These are phyloP conservation scores for Callionymus lyra DNA, from an alignment of 2,113 vertebrate species.

Conservation along the genomic window DNA sequence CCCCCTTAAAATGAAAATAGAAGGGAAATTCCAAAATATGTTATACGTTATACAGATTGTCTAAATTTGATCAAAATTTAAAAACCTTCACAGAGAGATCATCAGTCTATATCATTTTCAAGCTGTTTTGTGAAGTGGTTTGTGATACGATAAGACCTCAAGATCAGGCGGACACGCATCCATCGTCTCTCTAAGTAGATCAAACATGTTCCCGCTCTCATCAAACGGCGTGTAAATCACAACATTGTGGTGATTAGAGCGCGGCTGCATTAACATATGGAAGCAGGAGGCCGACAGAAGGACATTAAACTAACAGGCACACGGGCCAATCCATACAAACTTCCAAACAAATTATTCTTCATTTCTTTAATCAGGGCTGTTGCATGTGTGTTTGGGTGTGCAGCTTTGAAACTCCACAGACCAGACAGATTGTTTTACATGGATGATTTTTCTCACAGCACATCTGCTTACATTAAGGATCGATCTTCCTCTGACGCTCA, in stretches of 20 bases:
- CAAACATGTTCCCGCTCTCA: slow-evolving; percentile 46
- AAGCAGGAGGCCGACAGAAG: slow-evolving; percentile 29
- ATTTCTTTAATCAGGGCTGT: slow-evolving; percentile 31
- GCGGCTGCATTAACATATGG: slow-evolving; percentile 45
- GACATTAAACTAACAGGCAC: slow-evolving; percentile 34
- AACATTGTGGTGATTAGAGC: slow-evolving; percentile 44
- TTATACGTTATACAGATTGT: too few relatives aligned
- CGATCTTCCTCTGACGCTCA: slow-evolving; percentile 11
- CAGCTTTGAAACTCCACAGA: slow-evolving; percentile 1
- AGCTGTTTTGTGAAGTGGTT: too few relatives aligned
- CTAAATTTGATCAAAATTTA: too few relatives aligned
- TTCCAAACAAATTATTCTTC: slow-evolving; percentile 17
- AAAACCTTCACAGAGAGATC: too few relatives aligned
- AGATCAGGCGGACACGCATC: too few relatives aligned
- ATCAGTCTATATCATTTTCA: too few relatives aligned
- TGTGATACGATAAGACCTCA: too few relatives aligned
- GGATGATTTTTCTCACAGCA: not conserved
- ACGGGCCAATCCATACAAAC: slow-evolving; percentile 10
- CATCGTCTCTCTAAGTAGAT: slow-evolving; percentile 29
- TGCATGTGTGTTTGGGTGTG: slow-evolving; percentile 5
- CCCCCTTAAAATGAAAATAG: too few relatives aligned
- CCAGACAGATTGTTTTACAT: slow-evolving; percentile 22
- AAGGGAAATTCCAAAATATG: too few relatives aligned
- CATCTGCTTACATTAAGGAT: slow-evolving; percentile 13
- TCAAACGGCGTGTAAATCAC: slow-evolving; percentile 42